Conservation (phyloP, 92 coral and sea anemone genomes). For the Galaxea fascicularis region DNA sequence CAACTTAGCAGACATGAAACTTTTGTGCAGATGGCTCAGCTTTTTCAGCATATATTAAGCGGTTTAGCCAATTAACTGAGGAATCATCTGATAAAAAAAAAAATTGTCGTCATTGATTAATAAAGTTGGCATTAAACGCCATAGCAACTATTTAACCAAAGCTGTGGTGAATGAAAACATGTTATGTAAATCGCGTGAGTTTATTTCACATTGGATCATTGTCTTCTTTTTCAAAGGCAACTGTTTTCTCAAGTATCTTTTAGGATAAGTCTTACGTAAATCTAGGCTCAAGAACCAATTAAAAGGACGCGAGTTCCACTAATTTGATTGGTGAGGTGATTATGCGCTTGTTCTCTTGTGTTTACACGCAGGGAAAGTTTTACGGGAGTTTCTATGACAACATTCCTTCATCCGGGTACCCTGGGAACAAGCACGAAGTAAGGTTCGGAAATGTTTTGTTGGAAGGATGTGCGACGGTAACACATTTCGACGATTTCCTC, state of each 20-base stretch:
- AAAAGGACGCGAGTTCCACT: slow-evolving; percentile 1
- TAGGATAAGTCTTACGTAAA: slow-evolving; percentile 20
- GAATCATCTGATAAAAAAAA: not conserved
- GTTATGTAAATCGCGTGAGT: not conserved
- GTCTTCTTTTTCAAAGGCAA: slow-evolving; percentile 15
- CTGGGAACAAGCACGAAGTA: slow-evolving; percentile 31
- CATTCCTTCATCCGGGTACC: slow-evolving; percentile 84
- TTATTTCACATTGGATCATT: slow-evolving; percentile 4
- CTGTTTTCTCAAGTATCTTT: slow-evolving; percentile 25
- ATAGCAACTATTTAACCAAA: not conserved
- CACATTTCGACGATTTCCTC: slow-evolving; percentile 26
- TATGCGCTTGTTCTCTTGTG: slow-evolving; percentile 57
- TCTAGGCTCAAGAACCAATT: slow-evolving; percentile 23
- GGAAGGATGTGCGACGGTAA: slow-evolving; percentile 40
- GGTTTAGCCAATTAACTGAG: too few species aligned
- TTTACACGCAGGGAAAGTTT: slow-evolving; percentile 81
- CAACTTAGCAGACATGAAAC: too few species aligned
- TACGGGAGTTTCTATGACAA: slow-evolving; percentile 84
- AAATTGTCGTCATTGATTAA: not conserved
- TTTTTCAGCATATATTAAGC: too few species aligned
- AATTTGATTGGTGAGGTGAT: slow-evolving; percentile 29
- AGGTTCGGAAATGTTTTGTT: slow-evolving; percentile 66
- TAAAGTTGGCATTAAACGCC: not conserved
- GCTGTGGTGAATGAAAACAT: not conserved
- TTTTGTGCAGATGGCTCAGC: too few species aligned